These are phyloP conservation scores for Mus pahari DNA, from an alignment of 2,113 vertebrate species.

Conservation along the genomic window DNA sequence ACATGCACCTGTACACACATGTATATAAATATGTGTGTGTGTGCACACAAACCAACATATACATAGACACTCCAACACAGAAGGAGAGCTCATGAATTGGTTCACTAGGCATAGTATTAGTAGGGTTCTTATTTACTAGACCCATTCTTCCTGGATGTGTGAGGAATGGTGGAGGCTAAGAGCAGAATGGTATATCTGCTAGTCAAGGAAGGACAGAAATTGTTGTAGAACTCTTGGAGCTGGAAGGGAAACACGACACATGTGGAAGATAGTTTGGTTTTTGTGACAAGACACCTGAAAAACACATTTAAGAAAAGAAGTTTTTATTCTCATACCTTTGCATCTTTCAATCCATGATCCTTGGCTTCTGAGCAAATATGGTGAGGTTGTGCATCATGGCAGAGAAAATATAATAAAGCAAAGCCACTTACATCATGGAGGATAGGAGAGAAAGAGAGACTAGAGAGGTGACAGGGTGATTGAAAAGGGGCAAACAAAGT, in stretches of 20 bases:
- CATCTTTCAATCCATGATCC: too few species aligned
- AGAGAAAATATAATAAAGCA: neutral
- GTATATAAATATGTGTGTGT: too few species aligned
- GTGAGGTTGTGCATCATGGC: neutral
- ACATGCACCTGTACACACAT: neutral
- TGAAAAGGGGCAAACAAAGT: too few species aligned
- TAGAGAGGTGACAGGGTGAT: neutral
- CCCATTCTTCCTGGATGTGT: neutral
- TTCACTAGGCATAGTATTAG: neutral
- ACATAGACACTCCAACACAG: neutral
- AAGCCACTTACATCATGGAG: neutral
- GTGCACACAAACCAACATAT: neutral
- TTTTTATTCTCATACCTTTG: neutral
- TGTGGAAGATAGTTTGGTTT: neutral
- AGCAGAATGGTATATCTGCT: neutral
- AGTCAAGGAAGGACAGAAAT: neutral
- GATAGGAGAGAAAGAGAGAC: neutral
- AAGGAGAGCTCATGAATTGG: neutral
- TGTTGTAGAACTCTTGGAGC: neutral
- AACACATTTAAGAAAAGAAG: too few species aligned
- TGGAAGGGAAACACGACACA: neutral
- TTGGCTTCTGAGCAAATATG: neutral
- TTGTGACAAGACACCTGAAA: neutral
- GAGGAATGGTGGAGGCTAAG: neutral
- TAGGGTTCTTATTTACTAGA: neutral